Evolutionary conservation across 1,140 invertebrate species (phyloP), one percentile per base, ranked within the genome.

Genomic region (Phymastichus coffea): DNA sequence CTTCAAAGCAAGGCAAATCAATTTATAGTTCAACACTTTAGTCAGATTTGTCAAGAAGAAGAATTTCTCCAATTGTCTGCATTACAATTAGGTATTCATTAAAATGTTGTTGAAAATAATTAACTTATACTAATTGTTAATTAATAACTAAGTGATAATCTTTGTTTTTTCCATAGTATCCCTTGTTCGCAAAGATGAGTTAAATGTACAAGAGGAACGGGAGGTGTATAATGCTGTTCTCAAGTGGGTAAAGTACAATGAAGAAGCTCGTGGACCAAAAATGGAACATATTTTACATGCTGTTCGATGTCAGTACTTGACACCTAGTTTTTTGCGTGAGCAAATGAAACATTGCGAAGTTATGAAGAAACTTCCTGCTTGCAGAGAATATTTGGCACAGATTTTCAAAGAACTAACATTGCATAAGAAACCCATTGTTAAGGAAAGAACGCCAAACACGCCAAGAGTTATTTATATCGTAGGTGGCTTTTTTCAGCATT

Each of bases 141-240:
- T n/a, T n/a, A n/a, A 17, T 33, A 48, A 48, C 20, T 7, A 48
- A 2, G 33, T 19, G 15, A 26, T 1, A 17, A 46, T 19, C 22
- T 38, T 38, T 40, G 17, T 40, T 22, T 17, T 8, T 17, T 38
- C 25, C 4, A 25, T 9, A 60, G 86, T 95, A 48, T 82, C 84
- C 14, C 82, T 90, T 2, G 92, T 95, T 19, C 83, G 90, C 65
- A 90, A 92, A 68, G 93, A 96, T 70, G 92, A 94, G 72, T 73
- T 96, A 0, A 95, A 94, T 75, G 92, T 96, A 0, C 86, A 90
- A 65, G 93, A 94, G 70, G 94, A 96, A 70, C 85, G 89, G 23
- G 92, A 96, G 78, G 93, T 94, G 1, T 97, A 95, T 70, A 91
- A 93, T 70, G 92, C 93, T 10, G 93, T 96, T 10, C 80, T 96